phyloP scores from a whole-genome alignment of 92 coral and sea anemone genomes.

The Porites evermanni region DNA sequence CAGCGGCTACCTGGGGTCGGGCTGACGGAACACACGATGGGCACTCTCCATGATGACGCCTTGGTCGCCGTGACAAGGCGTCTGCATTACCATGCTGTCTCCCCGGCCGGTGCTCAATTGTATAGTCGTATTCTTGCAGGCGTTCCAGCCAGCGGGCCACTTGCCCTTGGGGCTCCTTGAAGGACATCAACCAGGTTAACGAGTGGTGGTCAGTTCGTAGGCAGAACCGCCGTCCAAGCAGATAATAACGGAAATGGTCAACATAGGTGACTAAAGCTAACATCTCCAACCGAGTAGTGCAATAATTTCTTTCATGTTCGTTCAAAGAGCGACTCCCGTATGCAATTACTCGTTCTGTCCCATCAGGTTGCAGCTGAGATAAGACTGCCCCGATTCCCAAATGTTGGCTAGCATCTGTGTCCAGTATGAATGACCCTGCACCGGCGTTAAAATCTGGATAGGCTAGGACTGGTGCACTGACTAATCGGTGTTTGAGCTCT shows the following conservation, averaged over 20 bases:
- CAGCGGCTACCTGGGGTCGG: conserved; percentile 7
- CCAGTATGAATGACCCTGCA: conserved; percentile 56
- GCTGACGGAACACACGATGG: conserved; percentile 51
- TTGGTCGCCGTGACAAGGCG: conserved; percentile 55
- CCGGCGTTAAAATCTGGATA: conserved; percentile 62
- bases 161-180: conserved; percentile 66
- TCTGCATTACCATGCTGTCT: conserved; percentile 64
- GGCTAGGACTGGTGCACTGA: conserved; percentile 64
- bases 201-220: conserved; percentile 55
- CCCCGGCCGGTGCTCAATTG: conserved; percentile 61
- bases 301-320: conserved; percentile 66
- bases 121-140: conserved; percentile 70
- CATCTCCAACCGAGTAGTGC: conserved; percentile 67
- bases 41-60: conserved; percentile 63
- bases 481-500: conserved; percentile 34
- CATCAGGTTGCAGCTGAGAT: conserved; percentile 61
- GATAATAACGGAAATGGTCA: conserved; percentile 58
- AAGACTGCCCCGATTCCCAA: conserved; percentile 59
- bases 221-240: conserved; percentile 40
- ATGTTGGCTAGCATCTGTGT: conserved; percentile 60
- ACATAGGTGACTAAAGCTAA: conserved; percentile 45
- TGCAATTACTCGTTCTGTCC: conserved; percentile 57
- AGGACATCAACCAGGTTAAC: conserved; percentile 54
- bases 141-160: conserved; percentile 63
- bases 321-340: conserved; percentile 64